Percentiles rank a stretch among this genome's conserved stretches.
Conservation (phyloP, 1,140 invertebrate genomes). For the Hirudo medicinalis region DNA sequence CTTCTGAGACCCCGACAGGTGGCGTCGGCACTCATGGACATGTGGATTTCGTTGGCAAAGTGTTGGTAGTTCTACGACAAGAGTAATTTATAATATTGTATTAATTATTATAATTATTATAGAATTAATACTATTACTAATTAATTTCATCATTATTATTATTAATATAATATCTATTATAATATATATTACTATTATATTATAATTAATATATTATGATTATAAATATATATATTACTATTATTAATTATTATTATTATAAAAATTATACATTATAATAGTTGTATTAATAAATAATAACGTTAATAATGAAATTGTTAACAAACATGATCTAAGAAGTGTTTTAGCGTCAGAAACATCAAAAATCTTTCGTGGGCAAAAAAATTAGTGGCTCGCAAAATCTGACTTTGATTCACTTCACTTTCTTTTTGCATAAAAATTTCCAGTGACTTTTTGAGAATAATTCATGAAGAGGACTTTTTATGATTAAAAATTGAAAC, state of each 20-base stretch:
- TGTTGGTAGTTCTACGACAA: constrained; percentile 3
- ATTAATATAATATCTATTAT: neutral
- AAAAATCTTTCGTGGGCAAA: too few relatives aligned
- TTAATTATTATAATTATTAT: neutral
- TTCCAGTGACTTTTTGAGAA: too few relatives aligned
- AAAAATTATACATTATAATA: neutral
- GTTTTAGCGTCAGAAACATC: too few relatives aligned
- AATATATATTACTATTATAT: too few relatives aligned
- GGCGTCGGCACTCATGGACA: constrained; percentile 22
- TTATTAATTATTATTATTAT: neutral
- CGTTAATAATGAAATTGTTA: neutral
- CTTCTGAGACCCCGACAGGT: constrained; percentile 22
- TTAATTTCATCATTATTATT: neutral
- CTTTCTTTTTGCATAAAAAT: too few relatives aligned
- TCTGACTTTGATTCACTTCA: too few relatives aligned
- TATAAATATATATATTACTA: too few relatives aligned
- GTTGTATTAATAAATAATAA: neutral
- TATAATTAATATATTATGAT: too few relatives aligned
- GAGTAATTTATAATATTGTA: neutral
- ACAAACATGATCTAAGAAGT: neutral
- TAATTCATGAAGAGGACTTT: neutral
- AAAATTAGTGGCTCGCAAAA: too few relatives aligned
- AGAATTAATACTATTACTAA: neutral
- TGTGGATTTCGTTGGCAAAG: neutral
- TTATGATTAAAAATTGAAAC: too few relatives aligned